Conservation (phyloP, 2,888 invertebrate genomes). For the Phortica okadai region DNA sequence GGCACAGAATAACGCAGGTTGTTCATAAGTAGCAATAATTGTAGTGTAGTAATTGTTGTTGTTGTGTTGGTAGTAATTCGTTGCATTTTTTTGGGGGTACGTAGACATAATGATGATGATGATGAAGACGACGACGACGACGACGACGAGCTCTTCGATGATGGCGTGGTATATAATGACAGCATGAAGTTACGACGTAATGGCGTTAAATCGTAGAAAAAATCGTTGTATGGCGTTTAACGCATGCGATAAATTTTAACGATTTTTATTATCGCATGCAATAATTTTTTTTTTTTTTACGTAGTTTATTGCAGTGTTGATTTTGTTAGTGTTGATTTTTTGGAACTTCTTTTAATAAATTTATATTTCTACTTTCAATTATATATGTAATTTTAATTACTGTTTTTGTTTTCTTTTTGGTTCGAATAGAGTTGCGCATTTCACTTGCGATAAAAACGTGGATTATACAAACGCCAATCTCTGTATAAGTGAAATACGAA, state of each 20-base stretch:
- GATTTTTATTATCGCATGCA: neutral
- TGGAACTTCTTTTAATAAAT: slow-evolving; percentile 16
- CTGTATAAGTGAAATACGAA: slow-evolving; percentile 62
- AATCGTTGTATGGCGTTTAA: too few relatives aligned
- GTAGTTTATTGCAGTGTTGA: neutral
- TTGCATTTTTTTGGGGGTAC: slow-evolving; percentile 8
- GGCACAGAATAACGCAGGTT: neutral
- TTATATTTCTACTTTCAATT: neutral
- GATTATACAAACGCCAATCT: slow-evolving; percentile 75
- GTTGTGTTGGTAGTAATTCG: slow-evolving; percentile 38
- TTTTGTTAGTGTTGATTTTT: slow-evolving; percentile 12
- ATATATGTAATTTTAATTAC: slow-evolving; percentile 14
- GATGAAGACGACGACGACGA: neutral
- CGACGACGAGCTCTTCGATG: neutral
- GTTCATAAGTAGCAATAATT: slow-evolving; percentile 6
- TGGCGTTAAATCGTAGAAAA: neutral
- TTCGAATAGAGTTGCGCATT: slow-evolving; percentile 39
- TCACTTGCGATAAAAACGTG: slow-evolving; percentile 73
- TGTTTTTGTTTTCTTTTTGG: slow-evolving; percentile 38
- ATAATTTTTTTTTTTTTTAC: neutral
- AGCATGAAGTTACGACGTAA: neutral
- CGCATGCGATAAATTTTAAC: neutral
- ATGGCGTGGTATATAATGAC: neutral
- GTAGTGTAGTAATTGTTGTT: slow-evolving; percentile 32
- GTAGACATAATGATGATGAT: slow-evolving; percentile 2